These are phyloP conservation scores for Gobiocypris rarus DNA, from an alignment of 2,113 vertebrate species.

Conservation along the genomic window DNA sequence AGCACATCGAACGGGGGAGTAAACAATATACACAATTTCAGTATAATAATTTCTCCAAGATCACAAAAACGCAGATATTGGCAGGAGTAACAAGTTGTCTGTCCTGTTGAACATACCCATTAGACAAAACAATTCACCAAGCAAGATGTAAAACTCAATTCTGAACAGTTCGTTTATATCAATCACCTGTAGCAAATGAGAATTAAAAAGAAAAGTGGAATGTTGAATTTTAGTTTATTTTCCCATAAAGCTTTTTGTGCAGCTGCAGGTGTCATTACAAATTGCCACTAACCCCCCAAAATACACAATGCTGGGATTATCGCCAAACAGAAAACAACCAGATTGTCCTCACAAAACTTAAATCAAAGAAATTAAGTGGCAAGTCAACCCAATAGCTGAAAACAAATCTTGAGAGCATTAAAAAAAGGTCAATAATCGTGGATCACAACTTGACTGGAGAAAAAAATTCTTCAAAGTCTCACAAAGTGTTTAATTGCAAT, in stretches of 20 bases:
- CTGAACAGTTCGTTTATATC: neutral
- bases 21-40: constrained; percentile 1
- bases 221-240: constrained; percentile 55
- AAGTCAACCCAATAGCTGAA: neutral
- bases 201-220: constrained; percentile 58
- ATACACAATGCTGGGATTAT: neutral
- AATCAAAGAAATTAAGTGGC: neutral
- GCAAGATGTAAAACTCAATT: neutral
- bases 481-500: neutral
- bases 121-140: neutral
- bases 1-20: neutral
- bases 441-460: neutral
- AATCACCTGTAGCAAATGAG: neutral
- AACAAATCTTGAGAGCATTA: neutral
- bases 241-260: constrained; percentile 16
- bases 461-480: neutral
- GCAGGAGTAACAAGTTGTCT: neutral
- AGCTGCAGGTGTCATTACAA: neutral
- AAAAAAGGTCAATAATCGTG: neutral
- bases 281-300: neutral
- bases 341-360: constrained; percentile 44
- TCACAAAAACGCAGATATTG: neutral
- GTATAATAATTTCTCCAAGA: neutral
- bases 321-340: constrained; percentile 26
- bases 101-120: neutral